Evolutionary conservation across 1,140 invertebrate species (phyloP).

Genomic region (Drosophila baimaii): DNA sequence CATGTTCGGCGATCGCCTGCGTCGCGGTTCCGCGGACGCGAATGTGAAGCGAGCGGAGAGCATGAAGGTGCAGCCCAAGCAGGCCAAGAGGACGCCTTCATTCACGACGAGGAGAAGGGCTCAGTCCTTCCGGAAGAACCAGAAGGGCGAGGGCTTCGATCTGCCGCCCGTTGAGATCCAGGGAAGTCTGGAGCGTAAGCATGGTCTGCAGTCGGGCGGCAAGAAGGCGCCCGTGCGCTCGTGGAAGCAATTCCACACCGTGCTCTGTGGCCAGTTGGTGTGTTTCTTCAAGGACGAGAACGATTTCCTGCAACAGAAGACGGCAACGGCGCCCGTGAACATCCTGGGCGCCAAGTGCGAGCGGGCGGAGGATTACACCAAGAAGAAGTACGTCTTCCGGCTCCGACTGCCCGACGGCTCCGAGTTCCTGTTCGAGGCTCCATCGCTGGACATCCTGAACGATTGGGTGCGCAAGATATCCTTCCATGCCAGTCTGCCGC

Average conservation of each 20-base stretch:
- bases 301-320: conserved; percentile 95
- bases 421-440: conserved; percentile 95
- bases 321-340: conserved; percentile 94
- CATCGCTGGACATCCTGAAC: conserved; percentile 90
- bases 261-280: conserved; percentile 97
- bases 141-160: conserved; percentile 89
- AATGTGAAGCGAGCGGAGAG: conserved; percentile 94
- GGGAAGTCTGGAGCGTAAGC: conserved; percentile 95
- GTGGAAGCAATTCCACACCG: conserved; percentile 98
- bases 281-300: conserved; percentile 99
- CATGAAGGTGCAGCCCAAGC: conserved; percentile 90
- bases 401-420: conserved; percentile 95
- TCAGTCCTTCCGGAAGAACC: conserved; percentile 93
- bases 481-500: conserved; percentile 96
- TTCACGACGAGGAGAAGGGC: conserved; percentile 96
- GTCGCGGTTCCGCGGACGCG: conserved; percentile 86
- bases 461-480: conserved; percentile 97
- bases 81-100: conserved; percentile 95
- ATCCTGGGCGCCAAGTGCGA: conserved; percentile 92
- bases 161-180: conserved; percentile 96
- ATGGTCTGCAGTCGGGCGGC: conserved; percentile 95
- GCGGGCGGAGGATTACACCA: conserved; percentile 96
- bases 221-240: conserved; percentile 97
- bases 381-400: conserved; percentile 96
- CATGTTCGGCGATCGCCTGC: conserved; percentile 90